A percentile compares a stretch with the other conserved stretches of the same genome.
Conservation (phyloP, 2,888 invertebrate species). For the Fragum sueziense region DNA sequence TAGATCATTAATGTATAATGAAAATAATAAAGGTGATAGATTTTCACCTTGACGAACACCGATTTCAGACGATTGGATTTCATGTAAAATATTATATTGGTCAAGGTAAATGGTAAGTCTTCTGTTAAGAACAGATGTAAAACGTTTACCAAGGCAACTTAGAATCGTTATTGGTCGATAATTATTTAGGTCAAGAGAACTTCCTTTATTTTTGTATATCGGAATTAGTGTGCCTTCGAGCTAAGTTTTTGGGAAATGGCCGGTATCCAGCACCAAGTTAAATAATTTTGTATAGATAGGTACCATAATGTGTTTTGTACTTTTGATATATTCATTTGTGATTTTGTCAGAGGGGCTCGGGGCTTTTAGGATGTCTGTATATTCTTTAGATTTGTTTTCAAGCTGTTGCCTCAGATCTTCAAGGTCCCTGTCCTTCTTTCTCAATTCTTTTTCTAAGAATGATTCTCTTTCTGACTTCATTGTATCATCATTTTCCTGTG, state of each 20-base stretch:
- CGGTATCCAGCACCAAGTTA: constrained; percentile 5
- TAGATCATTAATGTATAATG: neutral
- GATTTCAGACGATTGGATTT: neutral
- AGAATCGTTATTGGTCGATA: constrained; percentile 15
- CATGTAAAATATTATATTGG: neutral
- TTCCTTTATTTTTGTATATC: constrained; percentile 10
- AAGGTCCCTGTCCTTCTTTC: no score
- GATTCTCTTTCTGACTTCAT: no score
- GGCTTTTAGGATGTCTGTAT: no score
- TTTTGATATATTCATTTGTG: constrained; percentile 2
- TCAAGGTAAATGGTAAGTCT: neutral
- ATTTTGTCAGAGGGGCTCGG: neutral
- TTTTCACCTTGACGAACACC: constrained; percentile 8
- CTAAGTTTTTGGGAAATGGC: neutral
- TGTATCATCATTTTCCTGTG: no score
- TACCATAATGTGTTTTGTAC: neutral
- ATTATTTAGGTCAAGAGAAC: neutral
- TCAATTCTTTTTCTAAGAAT: no score
- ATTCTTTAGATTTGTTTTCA: no score
- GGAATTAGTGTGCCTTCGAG: neutral
- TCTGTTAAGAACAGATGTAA: constrained; percentile 6
- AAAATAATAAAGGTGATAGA: constrained; percentile 12
- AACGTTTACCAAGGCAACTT: neutral
- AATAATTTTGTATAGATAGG: constrained; percentile 9
- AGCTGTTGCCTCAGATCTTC: no score